Base-by-base conservation (phyloP, 1,140 invertebrate species). In the Bombus huntii region DNA sequence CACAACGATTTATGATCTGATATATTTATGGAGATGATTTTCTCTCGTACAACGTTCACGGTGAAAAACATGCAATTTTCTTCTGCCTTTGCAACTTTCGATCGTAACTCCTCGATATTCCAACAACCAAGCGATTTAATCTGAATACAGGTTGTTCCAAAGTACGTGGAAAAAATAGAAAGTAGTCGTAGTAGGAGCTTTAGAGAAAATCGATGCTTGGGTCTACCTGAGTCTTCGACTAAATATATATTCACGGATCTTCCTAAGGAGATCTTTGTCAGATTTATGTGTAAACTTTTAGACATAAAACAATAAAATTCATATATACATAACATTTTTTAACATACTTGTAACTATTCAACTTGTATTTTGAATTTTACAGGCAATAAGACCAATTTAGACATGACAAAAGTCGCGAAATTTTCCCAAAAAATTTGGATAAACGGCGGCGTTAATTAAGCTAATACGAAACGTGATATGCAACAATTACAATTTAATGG, bases 401-500 rank as follows among this genome's bases (percentile, higher is more conserved):
- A 47, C 22, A 25, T 22, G 22, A 81, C 39, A 22, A 34, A 15
- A 10, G 25, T 47, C 9, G 31, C 12, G 10, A 42, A 39, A 42
- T 42, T 53, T 72, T 59, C 53, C 2, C 1, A 18, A 34, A 73
- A 81, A 53, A 66, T 66, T 76, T n/a, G 47, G 5, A 47, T 37
- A 44, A 47, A 73, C 10, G 1, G 15, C 34, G n/a, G 22, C n/a
- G 25, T 80, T 80, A 80, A 85, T 85, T 80, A 62, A 85, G 53
- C 18, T 65, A 80, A 85, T 47, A 68, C 22, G 62, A 78, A 83
- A 83, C 42, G n/a, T 42, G 81, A 87, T 83, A 87, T 34, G 25
- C 34, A 28, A 28, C 75, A 83, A 80, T 84, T 84, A 75, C 18
- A 72, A 59, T 65, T 81, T 77, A 81, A 66, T 53, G 47, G 42